Conservation (phyloP, 2,888 invertebrate genomes). For the Drosophila antonietae region DNA sequence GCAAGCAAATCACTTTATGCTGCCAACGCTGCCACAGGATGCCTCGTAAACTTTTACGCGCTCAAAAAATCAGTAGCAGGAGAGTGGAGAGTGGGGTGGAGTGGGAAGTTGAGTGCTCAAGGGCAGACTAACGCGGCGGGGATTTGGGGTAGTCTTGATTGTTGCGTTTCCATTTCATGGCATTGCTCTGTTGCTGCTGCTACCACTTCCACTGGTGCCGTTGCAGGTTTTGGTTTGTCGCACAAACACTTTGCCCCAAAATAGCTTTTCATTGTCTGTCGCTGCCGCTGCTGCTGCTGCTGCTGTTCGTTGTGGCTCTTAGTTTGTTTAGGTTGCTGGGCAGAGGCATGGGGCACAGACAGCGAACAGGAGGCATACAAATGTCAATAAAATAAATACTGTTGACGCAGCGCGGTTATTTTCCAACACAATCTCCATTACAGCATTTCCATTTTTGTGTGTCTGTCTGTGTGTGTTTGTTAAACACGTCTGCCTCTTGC, state of each 20-base stretch:
- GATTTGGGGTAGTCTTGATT: conserved; percentile 40
- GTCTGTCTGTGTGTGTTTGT: conserved; percentile 42
- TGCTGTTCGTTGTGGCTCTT: conserved; percentile 22
- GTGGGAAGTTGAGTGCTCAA: not conserved
- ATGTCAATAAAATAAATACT: conserved; percentile 80
- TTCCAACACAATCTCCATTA: conserved; percentile 78
- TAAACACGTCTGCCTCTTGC: conserved; percentile 62
- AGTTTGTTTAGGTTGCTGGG: conserved; percentile 18
- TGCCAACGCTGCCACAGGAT: conserved; percentile 59
- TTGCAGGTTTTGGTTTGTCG: conserved; percentile 67
- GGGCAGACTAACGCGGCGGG: not conserved
- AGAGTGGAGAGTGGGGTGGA: not conserved
- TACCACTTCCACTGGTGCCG: conserved; percentile 6
- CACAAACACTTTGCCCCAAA: conserved; percentile 62
- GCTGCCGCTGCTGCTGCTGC: conserved; percentile 37
- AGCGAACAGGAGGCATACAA: conserved; percentile 51
- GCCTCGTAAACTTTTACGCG: conserved; percentile 77
- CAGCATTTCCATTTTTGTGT: conserved; percentile 68
- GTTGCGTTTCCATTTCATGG: conserved; percentile 51
- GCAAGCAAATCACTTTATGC: conserved; percentile 73
- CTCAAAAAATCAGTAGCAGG: conserved; percentile 35
- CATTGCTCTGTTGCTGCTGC: conserved; percentile 44
- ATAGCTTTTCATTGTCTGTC: conserved; percentile 74
- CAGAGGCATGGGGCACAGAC: not conserved
- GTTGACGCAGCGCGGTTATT: conserved; percentile 78